Conservation (phyloP, 2,888 invertebrate genomes). For the Leistus spinibarbis region DNA sequence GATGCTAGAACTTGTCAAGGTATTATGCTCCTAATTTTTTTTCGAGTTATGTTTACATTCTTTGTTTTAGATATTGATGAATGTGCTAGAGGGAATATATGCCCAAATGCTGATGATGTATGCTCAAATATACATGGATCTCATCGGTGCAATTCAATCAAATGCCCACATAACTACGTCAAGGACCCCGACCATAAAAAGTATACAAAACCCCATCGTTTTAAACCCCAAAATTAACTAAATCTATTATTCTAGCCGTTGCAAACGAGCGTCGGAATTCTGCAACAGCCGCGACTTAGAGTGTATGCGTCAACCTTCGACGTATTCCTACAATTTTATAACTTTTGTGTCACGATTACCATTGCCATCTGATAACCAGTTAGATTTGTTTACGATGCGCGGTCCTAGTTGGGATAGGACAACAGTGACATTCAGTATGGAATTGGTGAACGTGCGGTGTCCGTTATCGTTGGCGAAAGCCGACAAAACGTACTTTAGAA, state of each 20-base stretch:
- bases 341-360: constrained; percentile 86
- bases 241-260: constrained; percentile 70
- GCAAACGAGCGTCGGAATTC: constrained; percentile 71
- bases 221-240: not conserved
- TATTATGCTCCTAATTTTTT: constrained; percentile 56
- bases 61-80: constrained; percentile 71
- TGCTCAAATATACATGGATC: constrained; percentile 92
- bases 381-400: constrained; percentile 87
- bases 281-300: constrained; percentile 75
- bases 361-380: constrained; percentile 65
- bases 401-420: constrained; percentile 77
- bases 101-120: constrained; percentile 69
- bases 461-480: constrained; percentile 62
- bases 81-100: constrained; percentile 62
- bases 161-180: constrained; percentile 84
- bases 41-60: constrained; percentile 15
- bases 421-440: constrained; percentile 75
- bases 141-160: constrained; percentile 83
- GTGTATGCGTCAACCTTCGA: constrained; percentile 81
- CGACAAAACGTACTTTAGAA: constrained; percentile 54
- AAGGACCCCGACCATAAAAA: constrained; percentile 79
- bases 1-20: constrained; percentile 86
- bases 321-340: constrained; percentile 92
- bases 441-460: constrained; percentile 69
- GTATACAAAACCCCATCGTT: constrained; percentile 57